These are phyloP conservation scores for Speoplatyrhinus poulsoni DNA, from an alignment of 2,113 vertebrate genomes.

Conservation along the genomic window DNA sequence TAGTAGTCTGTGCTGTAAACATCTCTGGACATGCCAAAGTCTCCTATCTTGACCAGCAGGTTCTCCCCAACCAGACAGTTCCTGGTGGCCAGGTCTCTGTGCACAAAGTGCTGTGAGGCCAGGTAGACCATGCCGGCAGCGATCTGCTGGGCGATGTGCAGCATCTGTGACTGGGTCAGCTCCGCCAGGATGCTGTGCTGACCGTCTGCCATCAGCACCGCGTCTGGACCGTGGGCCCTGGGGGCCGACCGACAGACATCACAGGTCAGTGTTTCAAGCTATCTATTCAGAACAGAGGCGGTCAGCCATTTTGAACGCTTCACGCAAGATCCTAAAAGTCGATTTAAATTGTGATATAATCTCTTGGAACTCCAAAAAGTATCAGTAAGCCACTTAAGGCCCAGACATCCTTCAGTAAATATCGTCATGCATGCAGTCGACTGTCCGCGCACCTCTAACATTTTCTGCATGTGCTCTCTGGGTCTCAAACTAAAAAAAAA, in stretches of 20 bases:
- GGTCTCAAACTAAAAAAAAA: too few relatives aligned
- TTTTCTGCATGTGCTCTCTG: too few relatives aligned
- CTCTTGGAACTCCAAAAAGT: too few relatives aligned
- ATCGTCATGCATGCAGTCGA: too few relatives aligned
- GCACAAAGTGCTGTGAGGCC: slow-evolving; percentile 97
- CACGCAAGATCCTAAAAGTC: too few relatives aligned
- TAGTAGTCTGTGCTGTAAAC: slow-evolving; percentile 99
- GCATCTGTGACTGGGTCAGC: slow-evolving; percentile 96
- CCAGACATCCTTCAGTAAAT: too few relatives aligned
- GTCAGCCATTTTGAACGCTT: too few relatives aligned
- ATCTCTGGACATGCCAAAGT: slow-evolving; percentile 99
- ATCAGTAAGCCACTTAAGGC: too few relatives aligned
- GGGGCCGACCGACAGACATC: slow-evolving; percentile 11
- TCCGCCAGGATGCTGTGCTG: slow-evolving; percentile 85
- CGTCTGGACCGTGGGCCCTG: slow-evolving; percentile 96
- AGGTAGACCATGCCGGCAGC: slow-evolving; percentile 98
- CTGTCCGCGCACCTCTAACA: too few relatives aligned
- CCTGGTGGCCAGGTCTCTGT: slow-evolving; percentile 95
- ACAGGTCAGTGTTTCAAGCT: background rate
- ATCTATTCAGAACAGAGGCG: too few relatives aligned
- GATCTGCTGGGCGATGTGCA: slow-evolving; percentile 97
- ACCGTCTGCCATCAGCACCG: slow-evolving; percentile 93
- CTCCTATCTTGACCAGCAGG: slow-evolving; percentile 97
- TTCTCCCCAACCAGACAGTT: slow-evolving; percentile 98
- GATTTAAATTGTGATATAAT: too few relatives aligned